Conservation (phyloP, 2,888 invertebrate genomes). For the Scaptomyza parva region DNA sequence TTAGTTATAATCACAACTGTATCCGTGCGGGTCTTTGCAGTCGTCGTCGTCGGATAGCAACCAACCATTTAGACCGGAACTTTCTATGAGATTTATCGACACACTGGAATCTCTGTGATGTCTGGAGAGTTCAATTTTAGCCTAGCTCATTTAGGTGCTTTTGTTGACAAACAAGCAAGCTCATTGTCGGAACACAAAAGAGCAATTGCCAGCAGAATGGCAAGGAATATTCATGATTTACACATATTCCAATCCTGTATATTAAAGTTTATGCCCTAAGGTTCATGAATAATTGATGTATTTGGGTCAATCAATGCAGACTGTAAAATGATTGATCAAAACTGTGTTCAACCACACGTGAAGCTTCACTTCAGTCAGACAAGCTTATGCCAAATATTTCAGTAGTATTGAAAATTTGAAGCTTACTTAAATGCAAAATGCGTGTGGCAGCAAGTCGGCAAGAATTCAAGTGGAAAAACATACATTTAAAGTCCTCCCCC, state of each 20-base stretch:
- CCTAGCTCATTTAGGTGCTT: neutral
- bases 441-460: neutral
- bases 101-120: constrained; percentile 1
- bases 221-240: neutral
- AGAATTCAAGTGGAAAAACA: neutral
- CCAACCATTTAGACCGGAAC: constrained; percentile 2
- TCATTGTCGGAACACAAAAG: neutral
- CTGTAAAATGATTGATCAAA: neutral
- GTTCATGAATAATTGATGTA: constrained; percentile 21
- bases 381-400: neutral
- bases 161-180: neutral
- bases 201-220: neutral
- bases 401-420: too few species aligned
- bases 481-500: neutral
- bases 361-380: neutral
- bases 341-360: neutral
- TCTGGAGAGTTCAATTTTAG: neutral
- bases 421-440: too few species aligned
- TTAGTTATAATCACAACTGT: constrained; percentile 58
- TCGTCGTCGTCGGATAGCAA: too few species aligned
- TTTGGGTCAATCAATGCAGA: neutral
- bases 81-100: constrained; percentile 31
- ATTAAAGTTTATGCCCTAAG: neutral
- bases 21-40: too few species aligned
- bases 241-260: neutral